These are phyloP conservation scores for Fistularia commersonii DNA, from an alignment of 2,797 vertebrate species.

Conservation along the genomic window DNA sequence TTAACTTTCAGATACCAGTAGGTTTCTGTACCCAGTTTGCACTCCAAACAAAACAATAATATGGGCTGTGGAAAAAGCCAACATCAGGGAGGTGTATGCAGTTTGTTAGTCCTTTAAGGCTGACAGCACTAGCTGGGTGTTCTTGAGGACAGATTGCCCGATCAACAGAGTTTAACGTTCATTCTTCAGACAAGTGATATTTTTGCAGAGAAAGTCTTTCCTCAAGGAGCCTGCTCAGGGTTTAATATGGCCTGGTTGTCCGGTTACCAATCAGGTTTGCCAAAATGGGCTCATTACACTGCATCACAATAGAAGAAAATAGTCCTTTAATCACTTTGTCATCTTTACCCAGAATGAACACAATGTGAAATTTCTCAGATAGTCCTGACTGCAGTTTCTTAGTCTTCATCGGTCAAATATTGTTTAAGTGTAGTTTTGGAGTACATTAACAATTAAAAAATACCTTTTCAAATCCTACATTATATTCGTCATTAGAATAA, in stretches of 20 bases:
- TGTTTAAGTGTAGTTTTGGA: no score
- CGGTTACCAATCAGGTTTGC: no score
- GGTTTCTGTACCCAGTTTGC: constrained; percentile 21
- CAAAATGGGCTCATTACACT: neutral
- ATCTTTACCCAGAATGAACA: no score
- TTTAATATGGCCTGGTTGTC: neutral
- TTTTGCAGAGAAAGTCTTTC: no score
- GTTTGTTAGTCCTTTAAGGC: constrained; percentile 11
- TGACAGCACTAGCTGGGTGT: neutral
- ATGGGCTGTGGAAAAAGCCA: constrained; percentile 44
- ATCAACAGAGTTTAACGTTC: neutral
- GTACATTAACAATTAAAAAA: no score
- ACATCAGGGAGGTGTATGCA: neutral
- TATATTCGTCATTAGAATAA: no score
- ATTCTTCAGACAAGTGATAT: neutral
- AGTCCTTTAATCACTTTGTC: no score
- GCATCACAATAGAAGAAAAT: no score
- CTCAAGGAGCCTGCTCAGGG: neutral
- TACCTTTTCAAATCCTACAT: no score
- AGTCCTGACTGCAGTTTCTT: no score
- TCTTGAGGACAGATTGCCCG: neutral
- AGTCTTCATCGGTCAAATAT: no score
- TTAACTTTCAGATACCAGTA: constrained; percentile 24
- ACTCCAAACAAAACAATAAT: constrained; percentile 48
- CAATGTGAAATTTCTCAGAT: no score